These are phyloP conservation scores for Drosophila sp. DNA, from an alignment of 1,140 invertebrate genomes.

Conservation along the genomic window DNA sequence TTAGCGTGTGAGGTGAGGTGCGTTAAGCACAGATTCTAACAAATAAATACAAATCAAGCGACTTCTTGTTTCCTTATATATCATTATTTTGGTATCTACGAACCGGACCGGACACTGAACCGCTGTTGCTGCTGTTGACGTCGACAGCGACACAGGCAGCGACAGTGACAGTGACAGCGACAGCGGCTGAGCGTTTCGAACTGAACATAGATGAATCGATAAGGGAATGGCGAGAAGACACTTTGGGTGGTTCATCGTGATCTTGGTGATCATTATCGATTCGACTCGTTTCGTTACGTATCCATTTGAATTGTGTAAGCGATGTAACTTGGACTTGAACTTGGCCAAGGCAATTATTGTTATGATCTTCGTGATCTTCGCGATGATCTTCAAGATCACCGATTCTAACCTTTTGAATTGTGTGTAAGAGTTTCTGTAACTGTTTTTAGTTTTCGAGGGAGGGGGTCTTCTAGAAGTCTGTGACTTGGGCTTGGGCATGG, in stretches of 20 bases:
- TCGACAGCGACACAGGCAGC: constrained; percentile 6
- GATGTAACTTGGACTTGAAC: constrained; percentile 3
- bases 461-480: background rate
- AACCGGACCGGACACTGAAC: constrained; percentile 63
- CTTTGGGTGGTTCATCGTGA: constrained; percentile 4
- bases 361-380: too few species aligned
- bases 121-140: constrained; percentile 19
- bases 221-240: background rate
- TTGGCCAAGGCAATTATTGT: constrained; percentile 3
- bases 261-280: background rate
- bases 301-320: background rate
- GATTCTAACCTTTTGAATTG: constrained; percentile 4
- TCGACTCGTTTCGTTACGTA: background rate
- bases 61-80: constrained; percentile 82
- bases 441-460: constrained; percentile 23
- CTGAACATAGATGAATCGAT: background rate
- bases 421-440: constrained; percentile 22
- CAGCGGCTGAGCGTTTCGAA: background rate
- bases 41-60: constrained; percentile 76
- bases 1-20: constrained; percentile 50
- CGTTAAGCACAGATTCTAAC: constrained; percentile 77
- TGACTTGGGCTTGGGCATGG: background rate
- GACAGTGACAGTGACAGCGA: background rate
- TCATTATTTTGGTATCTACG: constrained; percentile 42
- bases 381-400: background rate